These are phyloP conservation scores for Zaprionus capensis DNA, from an alignment of 1,140 invertebrate genomes.

Conservation along the genomic window DNA sequence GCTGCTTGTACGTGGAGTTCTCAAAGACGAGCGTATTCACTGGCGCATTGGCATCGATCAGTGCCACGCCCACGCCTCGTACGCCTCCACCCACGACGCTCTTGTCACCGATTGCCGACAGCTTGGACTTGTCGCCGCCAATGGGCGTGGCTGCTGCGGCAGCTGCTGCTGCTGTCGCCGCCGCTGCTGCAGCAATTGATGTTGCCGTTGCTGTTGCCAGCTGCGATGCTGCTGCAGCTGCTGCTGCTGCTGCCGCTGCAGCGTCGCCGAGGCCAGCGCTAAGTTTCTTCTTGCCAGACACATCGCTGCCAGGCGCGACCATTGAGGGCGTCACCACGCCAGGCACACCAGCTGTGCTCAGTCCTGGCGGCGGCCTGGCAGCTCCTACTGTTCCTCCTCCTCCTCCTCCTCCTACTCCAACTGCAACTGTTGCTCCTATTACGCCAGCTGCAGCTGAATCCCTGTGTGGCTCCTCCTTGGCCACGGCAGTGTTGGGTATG, in stretches of 20 bases:
- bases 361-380: conserved; percentile 60
- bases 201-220: neutral
- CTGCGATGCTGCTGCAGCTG: neutral
- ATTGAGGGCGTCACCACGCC: conserved; percentile 20
- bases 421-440: conserved; percentile 19
- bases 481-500: conserved; percentile 60
- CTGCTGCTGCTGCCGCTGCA: neutral
- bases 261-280: neutral
- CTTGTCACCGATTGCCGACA: conserved; percentile 65
- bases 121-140: conserved; percentile 57
- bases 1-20: conserved; percentile 94
- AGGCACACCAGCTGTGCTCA: conserved; percentile 33
- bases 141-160: conserved; percentile 27
- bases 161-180: neutral
- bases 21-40: conserved; percentile 96
- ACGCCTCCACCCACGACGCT: conserved; percentile 36
- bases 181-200: conserved; percentile 12
- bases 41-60: conserved; percentile 85
- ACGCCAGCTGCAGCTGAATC: conserved; percentile 19
- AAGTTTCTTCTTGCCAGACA: conserved; percentile 50
- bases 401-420: conserved; percentile 11
- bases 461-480: conserved; percentile 61
- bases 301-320: conserved; percentile 27
- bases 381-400: conserved; percentile 31
- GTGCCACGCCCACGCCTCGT: conserved; percentile 45